Base-by-base conservation (phyloP, 2,797 vertebrate species). In the Pantherophis vulpinus region DNA sequence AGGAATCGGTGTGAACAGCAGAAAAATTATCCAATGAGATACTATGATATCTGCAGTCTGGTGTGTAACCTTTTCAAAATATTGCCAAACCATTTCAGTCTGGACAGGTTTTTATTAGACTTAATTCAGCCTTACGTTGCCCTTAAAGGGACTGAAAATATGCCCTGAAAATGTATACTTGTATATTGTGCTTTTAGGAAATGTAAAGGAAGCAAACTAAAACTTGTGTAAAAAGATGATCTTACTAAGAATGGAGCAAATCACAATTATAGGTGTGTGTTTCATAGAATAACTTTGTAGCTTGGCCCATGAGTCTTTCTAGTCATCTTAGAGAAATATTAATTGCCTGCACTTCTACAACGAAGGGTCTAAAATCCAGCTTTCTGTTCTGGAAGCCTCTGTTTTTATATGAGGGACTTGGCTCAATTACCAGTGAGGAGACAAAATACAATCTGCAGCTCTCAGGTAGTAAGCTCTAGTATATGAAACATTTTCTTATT, bases 111-210 rank as follows among this genome's bases (percentile, higher is more conserved):
- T 74, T 74, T 32, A 6, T 74, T 74, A 74, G 66, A 74, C 13
- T 16, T 70, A 70, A 70, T 32, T 70, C 32, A 70, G 29, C 29
- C 14, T 74, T 74, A 32, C 16, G 13, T n/a, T 74, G 32, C 32
- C 16, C 32, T 74, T 74, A 37, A 74, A 37, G 70, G 16, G 32
- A 8, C 32, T 74, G 14, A 74, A 74, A 37, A 74, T 74, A 74
- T 37, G 16, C n/a, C 70, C 14, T 74, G 14, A 37, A 74, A 74
- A 32, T 74, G 14, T 74, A 32, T 74, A 20, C 5, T 88, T 90
- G 89, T 63, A 54, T 89, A 56, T 92, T 51, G n/a, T 88, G 61
- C 70, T 89, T 90, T 93, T 91, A 16, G 56, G 16, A 89, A 51
- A 55, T 51, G 37, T 12, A 59, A 87, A 91, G 56, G 27, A 83